Base-by-base conservation (phyloP, 2,797 vertebrate species). In the Thamnophis elegans region DNA sequence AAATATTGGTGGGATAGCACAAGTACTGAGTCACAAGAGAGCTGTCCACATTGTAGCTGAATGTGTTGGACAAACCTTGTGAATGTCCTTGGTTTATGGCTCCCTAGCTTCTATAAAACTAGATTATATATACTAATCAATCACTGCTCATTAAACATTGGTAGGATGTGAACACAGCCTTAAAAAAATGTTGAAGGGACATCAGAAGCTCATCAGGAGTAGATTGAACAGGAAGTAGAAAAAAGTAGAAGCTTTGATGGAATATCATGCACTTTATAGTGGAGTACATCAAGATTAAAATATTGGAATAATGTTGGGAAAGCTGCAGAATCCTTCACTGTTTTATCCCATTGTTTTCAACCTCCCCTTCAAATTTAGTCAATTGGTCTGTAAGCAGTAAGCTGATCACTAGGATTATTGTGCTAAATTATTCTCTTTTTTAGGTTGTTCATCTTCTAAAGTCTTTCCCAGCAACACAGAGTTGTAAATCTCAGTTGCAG, bases 381-480 rank as follows among this genome's bases (percentile, higher is more conserved):
- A 26, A n/a, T 87, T 51, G 42, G n/a, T 12, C 18, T 78, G 16
- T 51, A 51, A 58, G 20, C 18, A 42, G 28, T 22, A 51, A 78
- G 8, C 18, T 78, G 18, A 20, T 42, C 22, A 56, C 14, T 36
- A 26, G 10, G 60, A 18, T 78, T 78, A 20, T 78, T 78, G 68
- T 11, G 68, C 32, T 42, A 78, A 42, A 89, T 62, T 47, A 51
- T 89, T 26, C 36, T 18, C 58, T 32, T 25, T 12, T 65, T 42
- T 68, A 68, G 93, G 53, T 93, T 88, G 4, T 62, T 92, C 90
- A 94, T 90, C 53, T 51, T 25, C 89, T 73, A 87, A 91, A 90
- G 65, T 56, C n/a, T 78, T 78, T 22, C 51, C 20, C n/a, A 26
- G 12, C 60, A 42, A 55, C 36, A 7, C 91, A 56, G 8, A 12